These are phyloP conservation scores for Thera obeliscata DNA, from an alignment of 2,888 invertebrate genomes.

Conservation along the genomic window DNA sequence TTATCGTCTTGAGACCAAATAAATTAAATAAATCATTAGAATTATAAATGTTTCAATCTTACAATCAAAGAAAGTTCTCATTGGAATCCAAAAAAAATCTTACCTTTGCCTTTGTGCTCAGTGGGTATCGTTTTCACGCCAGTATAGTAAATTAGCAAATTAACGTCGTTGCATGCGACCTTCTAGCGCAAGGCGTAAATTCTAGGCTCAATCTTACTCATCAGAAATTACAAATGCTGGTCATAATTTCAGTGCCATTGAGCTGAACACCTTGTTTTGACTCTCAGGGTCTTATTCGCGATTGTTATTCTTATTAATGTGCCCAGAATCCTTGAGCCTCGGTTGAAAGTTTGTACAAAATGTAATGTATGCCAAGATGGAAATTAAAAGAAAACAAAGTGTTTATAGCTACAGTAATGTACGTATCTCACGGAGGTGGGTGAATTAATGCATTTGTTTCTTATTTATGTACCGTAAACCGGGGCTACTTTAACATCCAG, in stretches of 20 bases:
- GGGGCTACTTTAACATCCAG: no score
- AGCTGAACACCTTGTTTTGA: conserved; percentile 22
- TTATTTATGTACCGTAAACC: no score
- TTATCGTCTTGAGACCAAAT: no score
- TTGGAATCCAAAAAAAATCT: conserved; percentile 1
- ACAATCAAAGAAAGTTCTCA: background rate
- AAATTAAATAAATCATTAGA: no score
- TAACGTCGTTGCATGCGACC: conserved; percentile 16
- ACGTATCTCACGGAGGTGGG: no score
- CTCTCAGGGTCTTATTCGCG: conserved; percentile 2
- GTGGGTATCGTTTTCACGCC: conserved; percentile 20
- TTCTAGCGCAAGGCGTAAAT: conserved; percentile 18
- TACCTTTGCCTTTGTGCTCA: background rate
- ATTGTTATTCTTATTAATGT: background rate
- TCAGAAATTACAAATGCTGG: conserved; percentile 25
- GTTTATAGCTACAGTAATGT: no score
- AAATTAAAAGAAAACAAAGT: background rate
- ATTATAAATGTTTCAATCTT: background rate
- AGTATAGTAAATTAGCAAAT: conserved; percentile 5
- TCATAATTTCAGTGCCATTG: conserved; percentile 22
- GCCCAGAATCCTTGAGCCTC: background rate
- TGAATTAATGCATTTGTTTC: no score
- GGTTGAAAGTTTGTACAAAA: background rate
- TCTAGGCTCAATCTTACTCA: conserved; percentile 15
- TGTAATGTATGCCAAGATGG: background rate